Conservation (phyloP, 2,113 vertebrate genomes). For the Eptesicus fuscus region DNA sequence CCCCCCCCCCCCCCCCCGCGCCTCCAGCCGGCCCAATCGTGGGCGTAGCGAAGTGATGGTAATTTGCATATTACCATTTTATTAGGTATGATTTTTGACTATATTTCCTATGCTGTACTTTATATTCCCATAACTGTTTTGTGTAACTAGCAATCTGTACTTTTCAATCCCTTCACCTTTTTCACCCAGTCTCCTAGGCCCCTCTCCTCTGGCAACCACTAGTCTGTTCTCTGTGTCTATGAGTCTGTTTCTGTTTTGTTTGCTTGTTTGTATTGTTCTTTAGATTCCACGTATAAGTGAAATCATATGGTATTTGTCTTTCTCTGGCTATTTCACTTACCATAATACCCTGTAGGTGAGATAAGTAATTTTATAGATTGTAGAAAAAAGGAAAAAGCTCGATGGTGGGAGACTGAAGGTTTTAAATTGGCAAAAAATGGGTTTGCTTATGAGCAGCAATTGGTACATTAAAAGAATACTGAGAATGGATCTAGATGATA, state of each 20-base stretch:
- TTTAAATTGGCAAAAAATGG: neutral
- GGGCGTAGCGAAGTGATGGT: too few species aligned
- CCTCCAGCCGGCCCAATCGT: too few species aligned
- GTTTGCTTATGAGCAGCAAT: neutral
- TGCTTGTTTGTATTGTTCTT: neutral
- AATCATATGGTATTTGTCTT: neutral
- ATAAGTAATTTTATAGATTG: neutral
- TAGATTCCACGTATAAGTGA: neutral
- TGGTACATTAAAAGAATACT: neutral
- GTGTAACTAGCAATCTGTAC: neutral
- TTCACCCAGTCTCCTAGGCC: neutral
- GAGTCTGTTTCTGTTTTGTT: neutral
- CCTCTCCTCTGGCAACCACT: neutral
- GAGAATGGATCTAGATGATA: neutral
- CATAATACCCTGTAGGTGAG: neutral
- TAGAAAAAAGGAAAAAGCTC: neutral
- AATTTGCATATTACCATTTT: too few species aligned
- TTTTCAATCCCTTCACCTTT: neutral
- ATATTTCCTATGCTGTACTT: neutral
- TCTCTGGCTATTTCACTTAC: neutral
- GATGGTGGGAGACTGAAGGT: neutral
- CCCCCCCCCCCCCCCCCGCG: too few species aligned
- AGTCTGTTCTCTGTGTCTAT: neutral
- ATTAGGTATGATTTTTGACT: too few species aligned
- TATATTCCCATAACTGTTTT: neutral